Evolutionary conservation across 2,797 vertebrate species (phyloP), one percentile per base, ranked within the genome.

Genomic region (Sebastes nivosus): DNA sequence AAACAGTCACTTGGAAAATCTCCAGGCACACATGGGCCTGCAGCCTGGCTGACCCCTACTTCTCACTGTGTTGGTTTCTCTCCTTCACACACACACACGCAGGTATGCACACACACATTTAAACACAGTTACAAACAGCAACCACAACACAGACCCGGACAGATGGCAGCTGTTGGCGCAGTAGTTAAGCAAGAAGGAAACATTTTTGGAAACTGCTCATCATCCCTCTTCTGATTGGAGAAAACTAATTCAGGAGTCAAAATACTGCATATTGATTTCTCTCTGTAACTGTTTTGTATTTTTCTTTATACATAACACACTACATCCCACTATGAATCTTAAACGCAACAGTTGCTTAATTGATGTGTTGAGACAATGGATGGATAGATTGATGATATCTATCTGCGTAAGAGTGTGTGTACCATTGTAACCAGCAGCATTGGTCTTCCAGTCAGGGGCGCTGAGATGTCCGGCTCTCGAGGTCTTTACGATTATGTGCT

Each of bases 391-490:
- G 11, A 36, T 24, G 20, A 54, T 22, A 54, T 38, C 61, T 75
- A 60, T 55, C 67, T 54, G n/a, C 55, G 72, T 71, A 66, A 30
- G n/a, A 74, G 66, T 36, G 77, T 46, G 8, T 58, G 46, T 96
- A 99, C 98, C 98, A 78, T 99, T 99, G 94, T 99, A 99, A 90
- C 98, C 98, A 92, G 98, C 98, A 70, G 97, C 97, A 93, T 99
- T 99, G 73, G 97, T 99, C 96, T 99, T 99, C 98, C 99, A 99
- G 95, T 99, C 98, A 50, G 97, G 97, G 87, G 99, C 98, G 67
- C 97, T 99, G 90, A 99, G 96, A 94, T 99, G 98, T 92, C 98
- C 97, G 9, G 98, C 96, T 90, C 97, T 96, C 72, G 98, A 99
- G 30, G 99, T 99, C 93, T 97, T 98, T 66, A 99, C 98, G 88